These are phyloP conservation scores for Procambarus clarkii DNA, from an alignment of 1,140 invertebrate species.

Conservation along the genomic window DNA sequence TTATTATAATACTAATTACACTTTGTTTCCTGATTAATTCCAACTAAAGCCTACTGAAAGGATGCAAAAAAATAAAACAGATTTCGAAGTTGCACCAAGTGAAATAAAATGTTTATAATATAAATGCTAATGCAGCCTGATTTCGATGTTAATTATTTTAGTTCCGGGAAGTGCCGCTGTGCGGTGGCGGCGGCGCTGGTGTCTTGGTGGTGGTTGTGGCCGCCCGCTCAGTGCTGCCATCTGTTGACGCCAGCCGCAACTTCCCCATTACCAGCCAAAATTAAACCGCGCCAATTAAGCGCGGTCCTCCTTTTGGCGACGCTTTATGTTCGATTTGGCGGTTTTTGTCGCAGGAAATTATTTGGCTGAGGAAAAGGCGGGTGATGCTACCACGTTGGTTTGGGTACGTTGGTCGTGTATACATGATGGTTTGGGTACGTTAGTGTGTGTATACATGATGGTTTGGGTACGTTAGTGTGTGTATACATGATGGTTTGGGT, in stretches of 20 bases:
- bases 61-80: no score
- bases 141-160: slow-evolving; percentile 53
- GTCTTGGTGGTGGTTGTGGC: not conserved
- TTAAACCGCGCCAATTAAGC: slow-evolving; percentile 19
- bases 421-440: no score
- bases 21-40: no score
- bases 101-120: not conserved
- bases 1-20: no score
- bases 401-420: no score
- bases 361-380: not conserved
- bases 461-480: no score
- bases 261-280: not conserved
- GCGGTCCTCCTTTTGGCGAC: not conserved
- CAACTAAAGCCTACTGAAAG: no score
- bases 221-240: slow-evolving; percentile 39
- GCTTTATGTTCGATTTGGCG: not conserved
- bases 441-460: no score
- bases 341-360: not conserved
- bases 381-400: no score
- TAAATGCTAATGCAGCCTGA: slow-evolving; percentile 10
- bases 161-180: slow-evolving; percentile 2
- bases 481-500: no score
- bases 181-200: slow-evolving; percentile 5
- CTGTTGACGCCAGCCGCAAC: not conserved
- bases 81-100: no score